phyloP scores from a whole-genome alignment of 1,140 invertebrate species.

The Cryptotermes secundus region DNA sequence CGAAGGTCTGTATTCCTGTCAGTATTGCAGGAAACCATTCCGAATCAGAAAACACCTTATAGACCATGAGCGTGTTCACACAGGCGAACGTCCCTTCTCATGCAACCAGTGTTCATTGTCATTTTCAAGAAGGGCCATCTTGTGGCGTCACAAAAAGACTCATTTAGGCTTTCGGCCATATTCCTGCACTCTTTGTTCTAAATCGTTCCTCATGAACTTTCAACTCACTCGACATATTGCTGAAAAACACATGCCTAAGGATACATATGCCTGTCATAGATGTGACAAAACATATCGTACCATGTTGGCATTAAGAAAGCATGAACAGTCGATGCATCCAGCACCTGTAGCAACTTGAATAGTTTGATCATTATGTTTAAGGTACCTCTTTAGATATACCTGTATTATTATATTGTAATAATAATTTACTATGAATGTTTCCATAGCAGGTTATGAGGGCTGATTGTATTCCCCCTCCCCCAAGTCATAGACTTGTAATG shows the following conservation, averaged over 20 bases:
- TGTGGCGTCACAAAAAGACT: constrained; percentile 30
- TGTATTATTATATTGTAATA: background rate
- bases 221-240: constrained; percentile 12
- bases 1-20: background rate
- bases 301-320: background rate
- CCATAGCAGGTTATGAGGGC: background rate
- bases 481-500: background rate
- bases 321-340: background rate
- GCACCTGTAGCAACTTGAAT: background rate
- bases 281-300: constrained; percentile 26
- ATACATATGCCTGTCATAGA: background rate
- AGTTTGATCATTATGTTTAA: background rate
- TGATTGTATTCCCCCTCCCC: no score
- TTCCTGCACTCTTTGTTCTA: constrained; percentile 2
- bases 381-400: background rate
- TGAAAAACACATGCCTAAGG: background rate
- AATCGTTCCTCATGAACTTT: background rate
- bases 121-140: background rate
- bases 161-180: background rate
- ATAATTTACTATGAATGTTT: background rate
- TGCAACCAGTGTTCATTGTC: constrained; percentile 25
- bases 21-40: constrained; percentile 19
- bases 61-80: constrained; percentile 22
- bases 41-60: background rate
- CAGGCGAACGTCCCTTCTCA: constrained; percentile 18